Conservation (phyloP, 2,113 vertebrate genomes). For the Trinectes maculatus region DNA sequence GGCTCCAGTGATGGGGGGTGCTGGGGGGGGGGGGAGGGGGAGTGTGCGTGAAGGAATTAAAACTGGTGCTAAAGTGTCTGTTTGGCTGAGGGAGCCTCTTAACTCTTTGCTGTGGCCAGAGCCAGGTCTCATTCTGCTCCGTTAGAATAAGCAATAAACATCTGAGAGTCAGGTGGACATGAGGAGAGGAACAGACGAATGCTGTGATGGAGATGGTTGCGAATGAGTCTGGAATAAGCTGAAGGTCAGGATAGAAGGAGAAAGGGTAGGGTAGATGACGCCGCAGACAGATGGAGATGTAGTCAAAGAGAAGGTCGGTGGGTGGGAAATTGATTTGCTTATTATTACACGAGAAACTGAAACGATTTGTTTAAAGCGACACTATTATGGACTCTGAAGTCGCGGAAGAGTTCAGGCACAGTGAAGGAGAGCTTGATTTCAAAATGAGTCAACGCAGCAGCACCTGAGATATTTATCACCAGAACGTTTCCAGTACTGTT, state of each 20-base stretch:
- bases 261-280: neutral
- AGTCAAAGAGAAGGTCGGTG: conserved; percentile 15
- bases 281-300: conserved; percentile 2
- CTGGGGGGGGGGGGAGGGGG: neutral
- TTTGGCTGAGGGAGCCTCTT: conserved; percentile 30
- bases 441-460: too few relatives aligned
- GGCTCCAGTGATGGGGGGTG: conserved; percentile 5
- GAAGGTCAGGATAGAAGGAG: conserved; percentile 13
- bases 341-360: neutral
- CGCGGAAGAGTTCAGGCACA: too few relatives aligned
- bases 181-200: conserved; percentile 1
- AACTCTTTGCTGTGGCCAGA: conserved; percentile 18
- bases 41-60: neutral
- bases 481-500: too few relatives aligned
- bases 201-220: neutral
- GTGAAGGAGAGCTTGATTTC: too few relatives aligned
- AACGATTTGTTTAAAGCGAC: conserved; percentile 16
- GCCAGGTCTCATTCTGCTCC: neutral
- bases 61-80: conserved; percentile 53
- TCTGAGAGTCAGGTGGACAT: too few relatives aligned
- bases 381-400: too few relatives aligned
- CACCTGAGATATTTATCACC: too few relatives aligned
- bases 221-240: conserved; percentile 5
- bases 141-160: conserved; percentile 19
- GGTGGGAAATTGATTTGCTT: neutral